A percentile compares a stretch with the other conserved stretches of the same genome.
Conservation (phyloP, 1,140 invertebrate genomes). For the Zaprionus ghesquierei region DNA sequence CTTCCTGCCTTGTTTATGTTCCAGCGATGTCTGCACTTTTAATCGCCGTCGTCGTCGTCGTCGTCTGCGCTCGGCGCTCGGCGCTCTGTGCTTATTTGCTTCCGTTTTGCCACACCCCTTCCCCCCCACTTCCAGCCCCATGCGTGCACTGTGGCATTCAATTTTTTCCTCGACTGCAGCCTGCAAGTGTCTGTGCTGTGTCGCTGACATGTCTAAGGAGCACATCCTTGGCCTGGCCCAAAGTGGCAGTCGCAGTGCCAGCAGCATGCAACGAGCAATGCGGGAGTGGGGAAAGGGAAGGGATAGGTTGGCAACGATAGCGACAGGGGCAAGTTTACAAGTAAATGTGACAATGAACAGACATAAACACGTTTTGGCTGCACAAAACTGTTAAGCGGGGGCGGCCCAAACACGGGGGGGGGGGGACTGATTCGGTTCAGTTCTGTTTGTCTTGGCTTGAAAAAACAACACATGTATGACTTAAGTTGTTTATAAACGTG, state of each 20-base stretch:
- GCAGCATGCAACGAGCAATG: not conserved
- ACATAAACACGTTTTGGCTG: constrained; percentile 68
- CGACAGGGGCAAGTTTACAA: constrained; percentile 48
- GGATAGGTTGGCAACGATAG: not conserved
- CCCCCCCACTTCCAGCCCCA: not conserved
- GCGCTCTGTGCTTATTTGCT: constrained; percentile 54
- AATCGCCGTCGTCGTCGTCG: constrained; percentile 45
- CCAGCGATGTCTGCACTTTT: constrained; percentile 61
- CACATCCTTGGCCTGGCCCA: constrained; percentile 44
- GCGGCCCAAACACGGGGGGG: not conserved
- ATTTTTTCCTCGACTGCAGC: constrained; percentile 50
- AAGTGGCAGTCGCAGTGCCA: constrained; percentile 47
- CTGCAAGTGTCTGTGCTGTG: constrained; percentile 51
- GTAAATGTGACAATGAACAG: constrained; percentile 70
- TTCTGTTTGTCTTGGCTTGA: constrained; percentile 48
- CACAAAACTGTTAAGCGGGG: constrained; percentile 51
- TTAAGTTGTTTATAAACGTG: constrained; percentile 59
- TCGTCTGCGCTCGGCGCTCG: not conserved
- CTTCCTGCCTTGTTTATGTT: constrained; percentile 63
- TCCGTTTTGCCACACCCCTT: constrained; percentile 35
- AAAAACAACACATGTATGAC: constrained; percentile 60
- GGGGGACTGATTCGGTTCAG: not conserved
- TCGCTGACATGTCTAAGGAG: constrained; percentile 65
- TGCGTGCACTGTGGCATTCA: constrained; percentile 35
- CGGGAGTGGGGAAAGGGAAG: not conserved